Conservation (phyloP, 2,113 vertebrate species). For the Thymallus thymallus region DNA sequence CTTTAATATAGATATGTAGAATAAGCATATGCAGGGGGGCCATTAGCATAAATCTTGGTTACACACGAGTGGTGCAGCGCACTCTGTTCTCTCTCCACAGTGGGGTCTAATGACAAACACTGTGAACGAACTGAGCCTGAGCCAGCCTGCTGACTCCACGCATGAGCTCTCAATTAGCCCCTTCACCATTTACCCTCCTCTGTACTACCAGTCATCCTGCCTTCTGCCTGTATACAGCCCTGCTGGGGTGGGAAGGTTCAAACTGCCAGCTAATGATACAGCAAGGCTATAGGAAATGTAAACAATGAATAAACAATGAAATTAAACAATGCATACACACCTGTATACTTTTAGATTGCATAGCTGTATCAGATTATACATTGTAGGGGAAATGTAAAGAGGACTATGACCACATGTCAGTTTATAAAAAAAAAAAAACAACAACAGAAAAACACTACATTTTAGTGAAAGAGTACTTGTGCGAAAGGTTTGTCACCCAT, state of each 20-base stretch:
- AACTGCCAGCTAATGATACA: slow-evolving; percentile 32
- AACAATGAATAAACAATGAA: neutral
- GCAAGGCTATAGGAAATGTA: neutral
- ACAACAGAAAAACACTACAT: slow-evolving; percentile 11
- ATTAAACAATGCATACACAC: no score
- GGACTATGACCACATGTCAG: slow-evolving; percentile 15
- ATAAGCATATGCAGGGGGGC: slow-evolving; percentile 97
- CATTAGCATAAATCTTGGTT: slow-evolving; percentile 99
- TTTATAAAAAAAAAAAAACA: slow-evolving; percentile 17
- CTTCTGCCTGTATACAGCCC: slow-evolving; percentile 16
- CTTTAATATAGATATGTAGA: slow-evolving; percentile 99
- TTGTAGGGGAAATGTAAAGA: slow-evolving; percentile 4
- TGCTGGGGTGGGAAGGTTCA: slow-evolving; percentile 13
- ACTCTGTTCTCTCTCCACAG: slow-evolving; percentile 65
- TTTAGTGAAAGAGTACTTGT: slow-evolving; percentile 35
- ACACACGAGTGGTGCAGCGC: slow-evolving; percentile 79
- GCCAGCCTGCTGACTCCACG: slow-evolving; percentile 62
- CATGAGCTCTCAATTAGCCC: slow-evolving; percentile 77
- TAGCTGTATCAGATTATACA: neutral
- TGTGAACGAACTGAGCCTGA: slow-evolving; percentile 69
- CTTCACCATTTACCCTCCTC: slow-evolving; percentile 39
- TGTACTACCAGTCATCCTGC: slow-evolving; percentile 3
- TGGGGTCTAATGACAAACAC: slow-evolving; percentile 75
- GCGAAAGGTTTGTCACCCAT: slow-evolving; percentile 32
- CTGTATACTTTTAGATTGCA: neutral